Evolutionary conservation across 2,888 invertebrate species (phyloP).

Genomic region (Hoplodrina blanda): DNA sequence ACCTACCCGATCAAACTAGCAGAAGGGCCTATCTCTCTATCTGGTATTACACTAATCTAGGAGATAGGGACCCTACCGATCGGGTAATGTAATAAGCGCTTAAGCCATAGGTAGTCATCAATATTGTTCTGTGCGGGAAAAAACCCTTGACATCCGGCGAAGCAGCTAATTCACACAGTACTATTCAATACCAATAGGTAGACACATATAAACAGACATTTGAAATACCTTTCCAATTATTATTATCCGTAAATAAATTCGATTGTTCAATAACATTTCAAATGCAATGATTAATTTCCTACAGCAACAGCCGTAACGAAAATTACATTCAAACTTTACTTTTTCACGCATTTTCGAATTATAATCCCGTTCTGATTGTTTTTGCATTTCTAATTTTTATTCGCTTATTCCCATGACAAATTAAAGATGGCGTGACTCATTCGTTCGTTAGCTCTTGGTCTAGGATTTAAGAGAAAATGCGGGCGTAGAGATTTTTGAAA

Average conservation of each 20-base stretch:
- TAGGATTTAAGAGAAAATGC: neutral
- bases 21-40: too few species aligned
- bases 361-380: constrained; percentile 34
- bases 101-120: too few species aligned
- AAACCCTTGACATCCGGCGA: too few species aligned
- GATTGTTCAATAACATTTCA: constrained; percentile 29
- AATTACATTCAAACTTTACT: constrained; percentile 17
- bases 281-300: constrained; percentile 39
- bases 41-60: too few species aligned
- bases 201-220: too few species aligned
- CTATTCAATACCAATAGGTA: too few species aligned
- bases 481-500: too few species aligned
- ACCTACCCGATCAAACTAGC: too few species aligned
- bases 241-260: constrained; percentile 7
- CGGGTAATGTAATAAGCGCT: too few species aligned
- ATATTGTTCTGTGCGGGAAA: too few species aligned
- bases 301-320: constrained; percentile 22
- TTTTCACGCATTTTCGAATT: constrained; percentile 32
- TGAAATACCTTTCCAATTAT: constrained; percentile 25
- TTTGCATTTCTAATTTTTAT: constrained; percentile 31
- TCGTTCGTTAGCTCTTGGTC: constrained; percentile 9
- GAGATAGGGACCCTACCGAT: too few species aligned
- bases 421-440: constrained; percentile 31
- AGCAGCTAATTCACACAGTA: too few species aligned
- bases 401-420: constrained; percentile 43